A percentile compares a stretch with the other conserved stretches of the same genome.
These are phyloP conservation scores for Loris lydekkerianus DNA, from an alignment of 2,797 vertebrate genomes.

Conservation along the genomic window DNA sequence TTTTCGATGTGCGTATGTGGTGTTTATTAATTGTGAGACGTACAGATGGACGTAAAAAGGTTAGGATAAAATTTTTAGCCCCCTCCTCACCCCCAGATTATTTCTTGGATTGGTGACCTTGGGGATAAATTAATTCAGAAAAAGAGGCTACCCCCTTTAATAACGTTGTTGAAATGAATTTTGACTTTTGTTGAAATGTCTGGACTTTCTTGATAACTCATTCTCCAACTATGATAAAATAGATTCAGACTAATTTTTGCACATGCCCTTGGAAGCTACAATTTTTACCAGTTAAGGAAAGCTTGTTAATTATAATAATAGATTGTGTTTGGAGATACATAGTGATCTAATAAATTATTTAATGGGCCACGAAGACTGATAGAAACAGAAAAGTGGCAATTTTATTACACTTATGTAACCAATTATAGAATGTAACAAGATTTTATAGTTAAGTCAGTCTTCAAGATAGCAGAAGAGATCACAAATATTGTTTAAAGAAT, in stretches of 20 bases:
- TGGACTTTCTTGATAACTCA: not conserved
- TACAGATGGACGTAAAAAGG: not conserved
- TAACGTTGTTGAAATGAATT: not conserved
- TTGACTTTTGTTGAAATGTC: not conserved
- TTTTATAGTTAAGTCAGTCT: not conserved
- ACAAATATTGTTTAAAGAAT: not conserved
- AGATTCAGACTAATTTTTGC: not conserved
- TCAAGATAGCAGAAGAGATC: not conserved
- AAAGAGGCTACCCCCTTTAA: not conserved
- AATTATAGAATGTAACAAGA: not conserved
- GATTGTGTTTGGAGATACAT: not conserved
- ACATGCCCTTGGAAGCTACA: not conserved
- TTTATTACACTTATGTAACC: not conserved
- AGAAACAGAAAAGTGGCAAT: not conserved
- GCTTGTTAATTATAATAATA: not conserved
- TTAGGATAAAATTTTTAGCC: not conserved
- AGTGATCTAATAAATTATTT: not conserved
- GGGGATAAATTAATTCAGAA: not conserved
- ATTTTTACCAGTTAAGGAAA: not conserved
- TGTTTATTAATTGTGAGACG: not conserved
- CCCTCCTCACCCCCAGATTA: not conserved
- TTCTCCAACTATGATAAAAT: not conserved
- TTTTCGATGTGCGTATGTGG: not conserved
- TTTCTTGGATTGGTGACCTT: not conserved
- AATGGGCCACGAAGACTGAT: not conserved